Evolutionary conservation across 1,140 invertebrate genomes (phyloP).

Genomic region (Sarcophaga peregrina): DNA sequence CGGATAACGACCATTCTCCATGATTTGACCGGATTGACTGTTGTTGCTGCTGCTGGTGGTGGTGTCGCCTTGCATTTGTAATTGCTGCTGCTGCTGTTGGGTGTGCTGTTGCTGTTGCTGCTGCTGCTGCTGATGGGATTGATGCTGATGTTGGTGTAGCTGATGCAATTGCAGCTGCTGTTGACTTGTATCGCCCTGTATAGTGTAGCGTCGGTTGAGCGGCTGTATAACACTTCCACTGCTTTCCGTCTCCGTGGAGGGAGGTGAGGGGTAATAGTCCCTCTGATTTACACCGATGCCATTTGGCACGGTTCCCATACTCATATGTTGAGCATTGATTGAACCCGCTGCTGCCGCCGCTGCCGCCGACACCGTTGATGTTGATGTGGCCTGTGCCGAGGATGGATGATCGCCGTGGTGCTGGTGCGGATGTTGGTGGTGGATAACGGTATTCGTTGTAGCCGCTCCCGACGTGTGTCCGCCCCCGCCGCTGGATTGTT

Average conservation of each 20-base stretch:
- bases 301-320: slow-evolving; percentile 63
- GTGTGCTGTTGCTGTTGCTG: slow-evolving; percentile 47
- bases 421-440: slow-evolving; percentile 64
- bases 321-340: slow-evolving; percentile 62
- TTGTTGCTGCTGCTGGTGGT: slow-evolving; percentile 66
- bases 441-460: slow-evolving; percentile 62
- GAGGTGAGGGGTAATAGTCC: slow-evolving; percentile 67
- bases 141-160: slow-evolving; percentile 47
- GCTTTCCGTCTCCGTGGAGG: slow-evolving; percentile 67
- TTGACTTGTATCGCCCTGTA: slow-evolving; percentile 56
- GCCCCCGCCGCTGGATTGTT: slow-evolving; percentile 65
- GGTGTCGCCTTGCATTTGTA: slow-evolving; percentile 58
- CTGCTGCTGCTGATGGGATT: slow-evolving; percentile 47
- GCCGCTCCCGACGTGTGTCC: slow-evolving; percentile 55
- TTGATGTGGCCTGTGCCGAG: slow-evolving; percentile 57
- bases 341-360: slow-evolving; percentile 53
- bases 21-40: slow-evolving; percentile 66
- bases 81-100: slow-evolving; percentile 55
- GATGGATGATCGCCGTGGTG: slow-evolving; percentile 66
- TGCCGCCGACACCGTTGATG: slow-evolving; percentile 52
- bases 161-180: slow-evolving; percentile 46
- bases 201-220: slow-evolving; percentile 56
- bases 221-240: slow-evolving; percentile 67
- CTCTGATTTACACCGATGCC: slow-evolving; percentile 67
- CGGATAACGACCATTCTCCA: slow-evolving; percentile 67